These are phyloP conservation scores for Sceloporus tristichus DNA, from an alignment of 2,113 vertebrate species.

Conservation along the genomic window DNA sequence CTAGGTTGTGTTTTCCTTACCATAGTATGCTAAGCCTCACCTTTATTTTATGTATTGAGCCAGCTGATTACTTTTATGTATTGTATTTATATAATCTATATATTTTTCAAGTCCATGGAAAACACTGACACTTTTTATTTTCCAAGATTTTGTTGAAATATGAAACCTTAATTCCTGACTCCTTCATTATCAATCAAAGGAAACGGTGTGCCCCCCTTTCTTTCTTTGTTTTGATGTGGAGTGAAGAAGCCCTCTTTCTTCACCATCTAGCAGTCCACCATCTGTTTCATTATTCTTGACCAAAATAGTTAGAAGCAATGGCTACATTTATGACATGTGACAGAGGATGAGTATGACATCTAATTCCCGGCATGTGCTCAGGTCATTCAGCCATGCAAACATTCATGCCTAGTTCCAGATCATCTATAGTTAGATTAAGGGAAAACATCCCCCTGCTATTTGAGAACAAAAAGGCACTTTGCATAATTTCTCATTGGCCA, in stretches of 20 bases:
- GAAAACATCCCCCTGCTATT: not conserved
- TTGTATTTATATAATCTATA: not conserved
- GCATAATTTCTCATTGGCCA: not conserved
- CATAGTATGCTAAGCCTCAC: not conserved
- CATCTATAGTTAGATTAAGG: not conserved
- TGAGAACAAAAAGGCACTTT: not conserved
- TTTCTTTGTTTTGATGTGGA: not conserved
- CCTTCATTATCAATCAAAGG: constrained; percentile 45
- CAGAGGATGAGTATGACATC: not conserved
- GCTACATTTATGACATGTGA: not conserved
- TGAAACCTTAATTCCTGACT: constrained; percentile 14
- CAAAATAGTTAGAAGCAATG: constrained; percentile 6
- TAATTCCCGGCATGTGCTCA: not conserved
- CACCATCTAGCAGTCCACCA: constrained; percentile 22
- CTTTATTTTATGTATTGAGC: not conserved
- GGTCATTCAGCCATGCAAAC: not conserved
- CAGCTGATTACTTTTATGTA: not conserved
- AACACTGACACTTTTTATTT: constrained; percentile 25
- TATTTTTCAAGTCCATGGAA: constrained; percentile 22
- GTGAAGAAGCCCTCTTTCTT: constrained; percentile 42
- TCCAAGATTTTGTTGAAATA: constrained; percentile 45
- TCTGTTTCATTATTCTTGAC: constrained; percentile 15
- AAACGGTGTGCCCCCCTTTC: constrained; percentile 27
- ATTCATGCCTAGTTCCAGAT: not conserved
- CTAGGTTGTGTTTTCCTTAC: not conserved